Percentiles rank a stretch among this genome's conserved stretches.
Conservation (phyloP, 1,140 invertebrate genomes). For the Cydia amplana region DNA sequence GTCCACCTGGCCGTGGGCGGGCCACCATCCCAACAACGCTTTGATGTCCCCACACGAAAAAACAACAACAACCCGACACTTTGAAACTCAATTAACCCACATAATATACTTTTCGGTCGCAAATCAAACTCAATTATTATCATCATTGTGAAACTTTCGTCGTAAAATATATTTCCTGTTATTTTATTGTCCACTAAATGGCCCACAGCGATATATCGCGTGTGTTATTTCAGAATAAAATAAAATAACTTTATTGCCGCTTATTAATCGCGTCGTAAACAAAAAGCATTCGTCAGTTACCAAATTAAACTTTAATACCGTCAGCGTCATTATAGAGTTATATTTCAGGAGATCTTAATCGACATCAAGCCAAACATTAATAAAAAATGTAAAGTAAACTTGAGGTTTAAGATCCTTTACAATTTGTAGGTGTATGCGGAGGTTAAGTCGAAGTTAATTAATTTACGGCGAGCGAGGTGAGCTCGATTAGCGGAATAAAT, state of each 20-base stretch:
- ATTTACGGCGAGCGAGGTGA: conserved; percentile 66
- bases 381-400: conserved; percentile 19
- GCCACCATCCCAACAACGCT: conserved; percentile 44
- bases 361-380: background rate
- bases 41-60: conserved; percentile 46
- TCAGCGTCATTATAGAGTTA: background rate
- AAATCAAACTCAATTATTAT: conserved; percentile 7
- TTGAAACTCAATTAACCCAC: conserved; percentile 47
- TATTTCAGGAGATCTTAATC: conserved; percentile 20
- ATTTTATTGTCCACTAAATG: conserved; percentile 13
- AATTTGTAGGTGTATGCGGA: conserved; percentile 47
- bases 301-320: conserved; percentile 8
- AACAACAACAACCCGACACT: conserved; percentile 43
- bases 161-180: conserved; percentile 7
- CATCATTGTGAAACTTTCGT: conserved; percentile 3
- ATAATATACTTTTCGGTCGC: conserved; percentile 35
- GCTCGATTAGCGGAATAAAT: conserved; percentile 75
- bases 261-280: conserved; percentile 21
- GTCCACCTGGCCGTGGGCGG: conserved; percentile 65
- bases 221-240: conserved; percentile 14
- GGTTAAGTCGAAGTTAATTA: conserved; percentile 68
- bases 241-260: conserved; percentile 1
- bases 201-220: background rate
- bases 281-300: background rate
- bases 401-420: conserved; percentile 35